Percentiles rank a stretch among this genome's conserved stretches.
Evolutionary conservation across 2,888 invertebrate species (phyloP).

Genomic region (Ceriagrion tenellum): DNA sequence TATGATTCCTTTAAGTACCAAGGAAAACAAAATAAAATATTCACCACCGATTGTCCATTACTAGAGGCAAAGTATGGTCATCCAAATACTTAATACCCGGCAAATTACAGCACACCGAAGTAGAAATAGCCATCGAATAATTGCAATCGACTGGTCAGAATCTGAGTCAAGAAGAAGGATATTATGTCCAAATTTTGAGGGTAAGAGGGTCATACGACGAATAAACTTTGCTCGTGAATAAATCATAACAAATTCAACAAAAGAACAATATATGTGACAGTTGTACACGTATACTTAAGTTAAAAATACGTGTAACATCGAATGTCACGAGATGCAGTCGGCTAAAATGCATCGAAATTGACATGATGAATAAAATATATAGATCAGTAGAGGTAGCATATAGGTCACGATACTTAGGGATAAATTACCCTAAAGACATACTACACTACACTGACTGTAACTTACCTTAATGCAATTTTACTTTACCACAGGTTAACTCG

Average conservation of each 20-base stretch:
- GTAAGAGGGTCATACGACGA: neutral
- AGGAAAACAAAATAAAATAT: neutral
- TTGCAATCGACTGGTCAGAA: neutral
- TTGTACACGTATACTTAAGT: neutral
- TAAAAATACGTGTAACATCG: neutral
- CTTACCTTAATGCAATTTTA: conserved; percentile 57
- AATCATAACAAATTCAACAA: neutral
- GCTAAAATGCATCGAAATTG: neutral
- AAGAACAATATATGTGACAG: no score
- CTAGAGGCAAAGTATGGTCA: neutral
- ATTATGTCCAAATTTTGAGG: neutral
- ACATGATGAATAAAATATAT: neutral
- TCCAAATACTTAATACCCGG: neutral
- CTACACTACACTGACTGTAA: neutral
- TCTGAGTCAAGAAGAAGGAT: neutral
- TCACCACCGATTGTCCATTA: neutral
- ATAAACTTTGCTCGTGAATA: neutral
- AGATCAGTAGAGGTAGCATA: neutral
- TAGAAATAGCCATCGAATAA: neutral
- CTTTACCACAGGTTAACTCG: conserved; percentile 64
- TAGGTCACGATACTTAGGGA: neutral
- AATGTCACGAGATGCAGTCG: neutral
- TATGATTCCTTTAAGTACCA: neutral
- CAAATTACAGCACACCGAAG: neutral
- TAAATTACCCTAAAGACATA: neutral